A percentile compares a stretch with the other conserved stretches of the same genome.
Conservation (phyloP, 2,888 invertebrate genomes). For the Epirrhoe tristata region DNA sequence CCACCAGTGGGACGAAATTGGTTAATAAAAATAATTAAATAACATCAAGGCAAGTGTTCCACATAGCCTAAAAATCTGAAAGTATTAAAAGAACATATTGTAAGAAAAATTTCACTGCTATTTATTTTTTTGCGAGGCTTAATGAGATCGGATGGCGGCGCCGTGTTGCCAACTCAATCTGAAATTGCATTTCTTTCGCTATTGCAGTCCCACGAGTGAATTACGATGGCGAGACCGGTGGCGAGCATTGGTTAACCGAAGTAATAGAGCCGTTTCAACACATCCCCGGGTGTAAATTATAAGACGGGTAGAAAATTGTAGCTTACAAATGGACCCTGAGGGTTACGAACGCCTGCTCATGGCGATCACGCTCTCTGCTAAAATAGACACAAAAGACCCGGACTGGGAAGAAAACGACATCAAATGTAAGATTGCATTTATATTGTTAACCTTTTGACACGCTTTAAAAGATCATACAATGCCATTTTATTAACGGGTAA, state of each 20-base stretch:
- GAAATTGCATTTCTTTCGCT: conserved; percentile 31
- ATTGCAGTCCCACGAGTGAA: conserved; percentile 26
- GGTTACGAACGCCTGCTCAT: conserved; percentile 25
- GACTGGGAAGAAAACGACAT: conserved; percentile 22
- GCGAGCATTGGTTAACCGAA: conserved; percentile 12
- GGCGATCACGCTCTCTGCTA: conserved; percentile 23
- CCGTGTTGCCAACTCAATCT: conserved; percentile 24
- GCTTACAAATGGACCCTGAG: conserved; percentile 22
- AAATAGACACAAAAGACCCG: conserved; percentile 20
- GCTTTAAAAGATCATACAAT: conserved; percentile 3
- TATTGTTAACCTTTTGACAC: conserved; percentile 5
- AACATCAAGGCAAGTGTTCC: too few species aligned
- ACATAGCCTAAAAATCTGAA: neutral
- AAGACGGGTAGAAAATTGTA: conserved; percentile 9
- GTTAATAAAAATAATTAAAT: too few species aligned
- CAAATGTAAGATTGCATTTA: conserved; percentile 19
- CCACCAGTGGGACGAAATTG: too few species aligned
- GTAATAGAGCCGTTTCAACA: conserved; percentile 14
- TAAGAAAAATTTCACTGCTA: neutral
- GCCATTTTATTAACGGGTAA: neutral
- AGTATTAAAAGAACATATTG: neutral
- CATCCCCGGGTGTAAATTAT: conserved; percentile 4
- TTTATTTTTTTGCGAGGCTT: conserved; percentile 2
- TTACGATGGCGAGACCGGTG: conserved; percentile 11
- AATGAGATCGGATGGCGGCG: conserved; percentile 10